phyloP scores from a whole-genome alignment of 2,888 invertebrate genomes.

The Augochlorella aurata region DNA sequence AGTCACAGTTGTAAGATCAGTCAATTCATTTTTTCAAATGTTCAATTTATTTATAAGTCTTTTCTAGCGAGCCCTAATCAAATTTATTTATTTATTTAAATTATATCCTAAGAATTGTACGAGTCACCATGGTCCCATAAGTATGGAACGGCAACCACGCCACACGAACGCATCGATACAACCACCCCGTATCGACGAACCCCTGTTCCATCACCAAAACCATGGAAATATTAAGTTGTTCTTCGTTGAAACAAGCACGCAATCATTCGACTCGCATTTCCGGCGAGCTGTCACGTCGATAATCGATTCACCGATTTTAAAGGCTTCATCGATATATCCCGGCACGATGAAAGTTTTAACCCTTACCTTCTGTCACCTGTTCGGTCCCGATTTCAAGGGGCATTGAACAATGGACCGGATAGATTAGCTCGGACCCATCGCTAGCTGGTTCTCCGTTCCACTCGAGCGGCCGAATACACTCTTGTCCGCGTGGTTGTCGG shows the following conservation, averaged over 20 bases:
- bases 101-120: too few species aligned
- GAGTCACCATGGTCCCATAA: too few species aligned
- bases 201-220: neutral
- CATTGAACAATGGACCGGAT: slow-evolving; percentile 16
- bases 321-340: neutral
- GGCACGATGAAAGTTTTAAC: slow-evolving; percentile 3
- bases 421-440: slow-evolving; percentile 47
- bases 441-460: slow-evolving; percentile 24
- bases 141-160: too few species aligned
- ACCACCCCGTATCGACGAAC: too few species aligned
- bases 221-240: slow-evolving; percentile 7
- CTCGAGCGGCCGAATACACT: slow-evolving; percentile 34
- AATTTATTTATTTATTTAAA: too few species aligned
- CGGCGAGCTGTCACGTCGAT: slow-evolving; percentile 19
- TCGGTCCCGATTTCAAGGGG: slow-evolving; percentile 22
- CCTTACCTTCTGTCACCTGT: slow-evolving; percentile 37
- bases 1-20: too few species aligned
- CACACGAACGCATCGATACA: too few species aligned
- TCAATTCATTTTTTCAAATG: too few species aligned
- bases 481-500: slow-evolving; percentile 41
- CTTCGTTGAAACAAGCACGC: neutral
- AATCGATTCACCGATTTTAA: slow-evolving; percentile 27
- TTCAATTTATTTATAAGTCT: too few species aligned
- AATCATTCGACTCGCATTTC: neutral
- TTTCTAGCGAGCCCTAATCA: too few species aligned